Percentiles rank a stretch among this genome's conserved stretches.
These are phyloP conservation scores for Mohoua ochrocephala DNA, from an alignment of 2,113 vertebrate genomes.

Conservation along the genomic window DNA sequence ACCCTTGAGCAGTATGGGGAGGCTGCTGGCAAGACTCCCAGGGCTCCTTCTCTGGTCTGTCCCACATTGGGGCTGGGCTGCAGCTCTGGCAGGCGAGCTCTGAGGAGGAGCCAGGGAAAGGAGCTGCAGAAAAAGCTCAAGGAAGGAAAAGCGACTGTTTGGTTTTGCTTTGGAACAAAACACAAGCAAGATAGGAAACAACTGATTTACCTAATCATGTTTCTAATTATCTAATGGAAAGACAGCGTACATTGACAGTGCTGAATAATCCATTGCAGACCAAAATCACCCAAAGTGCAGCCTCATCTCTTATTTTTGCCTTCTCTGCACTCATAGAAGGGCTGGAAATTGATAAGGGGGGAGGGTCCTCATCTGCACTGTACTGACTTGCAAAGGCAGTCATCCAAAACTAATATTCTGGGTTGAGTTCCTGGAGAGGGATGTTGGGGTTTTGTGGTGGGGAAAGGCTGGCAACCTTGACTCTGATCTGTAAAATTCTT, in stretches of 20 bases:
- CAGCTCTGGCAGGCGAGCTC: background rate
- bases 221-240: background rate
- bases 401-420: constrained; percentile 58
- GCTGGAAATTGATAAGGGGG: background rate
- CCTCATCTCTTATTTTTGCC: background rate
- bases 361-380: background rate
- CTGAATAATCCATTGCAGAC: background rate
- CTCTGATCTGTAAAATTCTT: constrained; percentile 53
- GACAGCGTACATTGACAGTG: background rate
- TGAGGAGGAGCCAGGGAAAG: background rate
- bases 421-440: constrained; percentile 63
- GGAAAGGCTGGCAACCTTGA: constrained; percentile 43
- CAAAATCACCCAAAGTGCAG: background rate
- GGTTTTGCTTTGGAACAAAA: background rate
- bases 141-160: background rate
- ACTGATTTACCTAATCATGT: background rate
- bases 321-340: background rate
- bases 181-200: background rate
- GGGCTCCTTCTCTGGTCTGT: background rate
- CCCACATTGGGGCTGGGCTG: background rate
- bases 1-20: fast-evolving
- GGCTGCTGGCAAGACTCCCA: background rate
- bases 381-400: constrained; percentile 38
- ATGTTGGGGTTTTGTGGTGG: constrained; percentile 61
- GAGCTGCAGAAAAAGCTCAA: background rate